phyloP scores from a whole-genome alignment of 2,888 invertebrate genomes.

The Kryphioiulus occultus region DNA sequence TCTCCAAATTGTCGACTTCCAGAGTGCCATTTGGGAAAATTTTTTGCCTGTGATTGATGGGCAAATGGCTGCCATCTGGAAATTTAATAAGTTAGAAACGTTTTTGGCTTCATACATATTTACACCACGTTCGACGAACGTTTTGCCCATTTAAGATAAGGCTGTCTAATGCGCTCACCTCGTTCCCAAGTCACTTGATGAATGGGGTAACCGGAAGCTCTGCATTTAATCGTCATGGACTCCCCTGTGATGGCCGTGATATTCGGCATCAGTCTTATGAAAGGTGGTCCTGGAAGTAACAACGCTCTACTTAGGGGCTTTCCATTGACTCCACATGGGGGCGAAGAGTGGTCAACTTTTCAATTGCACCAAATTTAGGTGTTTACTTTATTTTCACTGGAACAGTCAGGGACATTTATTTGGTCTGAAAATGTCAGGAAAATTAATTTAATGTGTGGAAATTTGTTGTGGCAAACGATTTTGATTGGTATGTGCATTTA shows the following conservation, averaged over 20 bases:
- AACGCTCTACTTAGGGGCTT: not conserved
- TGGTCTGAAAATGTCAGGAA: no score
- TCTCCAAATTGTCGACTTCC: constrained; percentile 63
- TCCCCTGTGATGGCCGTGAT: constrained; percentile 83
- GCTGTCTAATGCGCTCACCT: constrained; percentile 61
- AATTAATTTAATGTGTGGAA: no score
- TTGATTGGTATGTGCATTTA: no score
- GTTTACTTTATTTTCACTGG: no score
- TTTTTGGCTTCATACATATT: constrained; percentile 36
- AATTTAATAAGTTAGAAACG: constrained; percentile 37
- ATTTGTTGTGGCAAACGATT: no score
- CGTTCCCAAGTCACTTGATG: constrained; percentile 82
- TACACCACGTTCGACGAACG: not conserved
- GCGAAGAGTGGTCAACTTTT: no score
- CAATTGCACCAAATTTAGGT: no score
- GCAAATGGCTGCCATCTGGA: constrained; percentile 59
- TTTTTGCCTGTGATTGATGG: constrained; percentile 63
- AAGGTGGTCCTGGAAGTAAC: constrained; percentile 72
- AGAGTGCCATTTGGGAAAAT: constrained; percentile 64
- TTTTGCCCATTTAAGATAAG: not conserved
- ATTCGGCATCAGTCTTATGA: constrained; percentile 79
- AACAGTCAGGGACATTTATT: no score
- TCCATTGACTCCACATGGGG: no score
- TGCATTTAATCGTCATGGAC: constrained; percentile 76
- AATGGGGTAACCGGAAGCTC: constrained; percentile 83